These are phyloP conservation scores for Aplysina aerophoba DNA, from an alignment of 37 sponge, comb jelly and placozoan genomes.

Conservation along the genomic window DNA sequence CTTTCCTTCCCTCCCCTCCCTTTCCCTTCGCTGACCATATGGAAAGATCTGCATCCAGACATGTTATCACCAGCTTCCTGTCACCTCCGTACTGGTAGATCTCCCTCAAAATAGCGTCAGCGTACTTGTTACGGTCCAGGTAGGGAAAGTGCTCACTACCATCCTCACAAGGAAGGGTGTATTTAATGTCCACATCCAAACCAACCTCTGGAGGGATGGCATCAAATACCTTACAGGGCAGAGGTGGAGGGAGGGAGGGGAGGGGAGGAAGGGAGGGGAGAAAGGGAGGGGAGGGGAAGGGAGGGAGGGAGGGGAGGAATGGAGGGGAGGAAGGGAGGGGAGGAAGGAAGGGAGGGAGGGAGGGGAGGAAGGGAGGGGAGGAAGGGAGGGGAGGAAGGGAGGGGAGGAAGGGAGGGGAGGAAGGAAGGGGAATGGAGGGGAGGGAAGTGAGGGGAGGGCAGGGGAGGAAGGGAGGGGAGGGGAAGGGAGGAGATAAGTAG, in stretches of 20 bases:
- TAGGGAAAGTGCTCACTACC: neutral
- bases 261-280: neutral
- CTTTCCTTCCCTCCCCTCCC: neutral
- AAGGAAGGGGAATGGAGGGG: neutral
- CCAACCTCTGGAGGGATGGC: neutral
- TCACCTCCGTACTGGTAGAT: neutral
- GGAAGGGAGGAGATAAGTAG: neutral
- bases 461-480: neutral
- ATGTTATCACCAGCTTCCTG: neutral
- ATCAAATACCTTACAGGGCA: neutral
- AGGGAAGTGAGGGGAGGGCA: neutral
- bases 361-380: neutral
- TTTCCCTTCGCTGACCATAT: conserved; percentile 40
- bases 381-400: neutral
- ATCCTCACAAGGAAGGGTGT: neutral
- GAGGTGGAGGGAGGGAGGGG: neutral
- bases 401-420: neutral
- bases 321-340: neutral
- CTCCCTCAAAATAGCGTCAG: neutral
- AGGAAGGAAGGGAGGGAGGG: neutral
- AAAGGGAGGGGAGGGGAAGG: neutral
- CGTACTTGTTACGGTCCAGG: neutral
- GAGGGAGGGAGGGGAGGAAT: neutral
- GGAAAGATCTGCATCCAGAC: conserved; percentile 16
- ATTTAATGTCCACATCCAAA: neutral